These are phyloP conservation scores for Palloptera scutellata DNA, from an alignment of 2,888 invertebrate species.

Conservation along the genomic window DNA sequence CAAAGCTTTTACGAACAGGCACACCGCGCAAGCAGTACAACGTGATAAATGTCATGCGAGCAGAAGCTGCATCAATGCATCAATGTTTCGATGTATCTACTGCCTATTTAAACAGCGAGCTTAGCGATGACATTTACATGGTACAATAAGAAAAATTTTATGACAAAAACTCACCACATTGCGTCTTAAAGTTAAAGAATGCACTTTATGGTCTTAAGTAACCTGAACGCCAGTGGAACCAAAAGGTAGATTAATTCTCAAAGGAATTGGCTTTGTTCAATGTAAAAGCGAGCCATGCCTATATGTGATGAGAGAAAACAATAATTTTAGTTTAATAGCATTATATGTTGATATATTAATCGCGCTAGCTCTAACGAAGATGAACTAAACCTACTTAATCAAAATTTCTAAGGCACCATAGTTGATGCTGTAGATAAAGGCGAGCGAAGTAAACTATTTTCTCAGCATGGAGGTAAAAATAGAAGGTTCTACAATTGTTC, in stretches of 20 bases:
- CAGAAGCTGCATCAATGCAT: constrained; percentile 34
- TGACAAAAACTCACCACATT: constrained; percentile 7
- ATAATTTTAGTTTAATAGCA: background rate
- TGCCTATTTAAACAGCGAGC: constrained; percentile 37
- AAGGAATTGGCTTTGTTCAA: constrained; percentile 25
- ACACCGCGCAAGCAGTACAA: constrained; percentile 25
- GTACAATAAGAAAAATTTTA: constrained; percentile 33
- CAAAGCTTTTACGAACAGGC: constrained; percentile 21
- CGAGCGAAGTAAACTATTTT: too few species aligned
- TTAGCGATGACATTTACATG: constrained; percentile 37
- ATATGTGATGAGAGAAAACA: background rate
- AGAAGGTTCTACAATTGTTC: too few species aligned
- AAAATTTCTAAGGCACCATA: constrained; percentile 17
- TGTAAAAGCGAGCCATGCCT: constrained; percentile 26
- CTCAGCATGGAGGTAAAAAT: too few species aligned
- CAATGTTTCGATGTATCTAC: constrained; percentile 38
- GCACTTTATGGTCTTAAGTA: constrained; percentile 28
- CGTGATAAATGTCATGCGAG: constrained; percentile 13
- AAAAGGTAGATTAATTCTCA: constrained; percentile 24
- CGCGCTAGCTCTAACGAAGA: constrained; percentile 2
- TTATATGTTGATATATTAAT: background rate
- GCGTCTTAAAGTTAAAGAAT: constrained; percentile 30
- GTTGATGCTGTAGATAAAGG: too few species aligned
- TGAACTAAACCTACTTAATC: constrained; percentile 15
- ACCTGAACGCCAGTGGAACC: constrained; percentile 31